Evolutionary conservation across 2,888 invertebrate species (phyloP), one percentile per base, ranked within the genome.

Genomic region (Schrankia costaestrigalis): DNA sequence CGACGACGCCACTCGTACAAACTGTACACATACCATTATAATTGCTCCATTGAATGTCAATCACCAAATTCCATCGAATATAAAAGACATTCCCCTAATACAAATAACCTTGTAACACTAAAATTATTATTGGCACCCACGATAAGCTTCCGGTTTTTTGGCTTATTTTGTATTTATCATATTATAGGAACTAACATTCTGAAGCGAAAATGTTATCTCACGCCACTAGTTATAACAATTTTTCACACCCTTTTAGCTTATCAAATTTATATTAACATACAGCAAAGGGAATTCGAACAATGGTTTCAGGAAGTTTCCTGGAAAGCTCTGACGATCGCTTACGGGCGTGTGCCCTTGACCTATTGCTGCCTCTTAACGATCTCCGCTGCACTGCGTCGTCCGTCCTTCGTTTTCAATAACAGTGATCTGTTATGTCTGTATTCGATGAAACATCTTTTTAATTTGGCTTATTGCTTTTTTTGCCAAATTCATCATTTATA

Each of bases 311-410:
- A 19, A 30, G 30, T 11, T 43, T 47, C 39, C 59, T 52, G 50
- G 49, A 60, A 62, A 40, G 50, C 36, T 51, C 43, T 42, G 41
- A 50, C 37, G 47, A 46, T 56, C 41, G 45, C 55, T 56, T 56
- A 59, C n/a, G n/a, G n/a, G n/a, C n/a, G n/a, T n/a, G n/a, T n/a
- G 78, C 67, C 81, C 83, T 83, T 83, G 80, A 82, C 80, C 78
- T 59, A 54, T 31, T 55, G 41, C 42, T 32, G 35, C 50, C 61
- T 53, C 61, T 64, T 63, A 67, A 71, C 50, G 57, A 61, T 36
- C 52, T 44, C 57, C 56, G 55, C 52, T 61, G 58, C 61, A 53
- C 47, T 52, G 58, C 59, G 56, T 63, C 48, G 56, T 17, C 17
- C 5, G n/a, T 44, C 17, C 15, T 35, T 17, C 7, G 15, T 31